These are phyloP conservation scores for Zaprionus lachaisei DNA, from an alignment of 1,140 invertebrate species.

Conservation along the genomic window DNA sequence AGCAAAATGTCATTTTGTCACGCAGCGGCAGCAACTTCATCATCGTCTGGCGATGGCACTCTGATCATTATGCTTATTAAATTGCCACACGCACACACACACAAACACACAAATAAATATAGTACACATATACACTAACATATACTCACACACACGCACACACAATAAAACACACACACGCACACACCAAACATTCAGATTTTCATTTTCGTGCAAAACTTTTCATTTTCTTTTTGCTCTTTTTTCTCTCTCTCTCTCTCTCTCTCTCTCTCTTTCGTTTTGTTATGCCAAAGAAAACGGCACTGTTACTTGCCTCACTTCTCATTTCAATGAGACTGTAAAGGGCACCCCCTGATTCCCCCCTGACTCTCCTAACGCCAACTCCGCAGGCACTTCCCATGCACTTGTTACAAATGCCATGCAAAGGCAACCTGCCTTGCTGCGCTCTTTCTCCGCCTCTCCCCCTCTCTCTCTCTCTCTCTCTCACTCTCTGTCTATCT, in stretches of 20 bases:
- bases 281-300: conserved; percentile 16
- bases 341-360: neutral
- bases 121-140: conserved; percentile 1
- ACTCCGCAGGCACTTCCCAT: neutral
- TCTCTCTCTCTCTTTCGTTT: conserved; percentile 16
- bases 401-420: conserved; percentile 8
- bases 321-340: conserved; percentile 9
- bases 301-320: conserved; percentile 28
- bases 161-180: neutral
- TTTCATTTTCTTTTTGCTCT: conserved; percentile 33
- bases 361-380: too few relatives aligned
- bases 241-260: neutral
- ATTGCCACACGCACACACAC: conserved; percentile 54
- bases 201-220: conserved; percentile 47
- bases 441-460: neutral
- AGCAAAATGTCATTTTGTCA: conserved; percentile 81
- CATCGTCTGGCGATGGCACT: conserved; percentile 43
- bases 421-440: conserved; percentile 2
- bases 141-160: conserved; percentile 11
- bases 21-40: conserved; percentile 61
- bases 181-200: conserved; percentile 23
- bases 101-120: neutral
- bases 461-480: neutral
- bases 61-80: conserved; percentile 75
- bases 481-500: conserved; percentile 7